Base-by-base conservation (phyloP, 2,888 invertebrate genomes). In the Meiosimyza decipiens region DNA sequence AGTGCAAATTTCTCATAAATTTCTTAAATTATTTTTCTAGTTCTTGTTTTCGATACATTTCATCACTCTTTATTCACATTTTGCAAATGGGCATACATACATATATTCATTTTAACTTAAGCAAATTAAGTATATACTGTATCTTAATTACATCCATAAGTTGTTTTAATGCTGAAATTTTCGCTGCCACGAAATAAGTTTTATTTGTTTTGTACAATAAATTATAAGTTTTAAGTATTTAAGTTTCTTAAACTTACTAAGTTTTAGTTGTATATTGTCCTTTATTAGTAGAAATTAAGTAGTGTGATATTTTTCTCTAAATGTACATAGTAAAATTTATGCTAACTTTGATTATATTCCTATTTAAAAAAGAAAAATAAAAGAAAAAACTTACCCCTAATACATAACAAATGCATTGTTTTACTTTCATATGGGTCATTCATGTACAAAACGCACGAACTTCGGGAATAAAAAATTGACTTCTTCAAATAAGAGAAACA, bases 221-320 rank as follows among this genome's bases (percentile, higher is more conserved):
- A 18, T 66, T n/a, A 60, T 60, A 60, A 11, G 33, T 60, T 60
- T 60, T 60, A 60, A 60, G 60, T 60, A 60, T n/a, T 60, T 60
- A 60, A 60, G 60, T 60, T 33, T 60, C n/a, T 66, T 66, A 33
- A 16, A 18, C 2, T 52, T 52, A 28, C 28, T 28, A 13, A 22
- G 49, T 57, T 71, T 28, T 13, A 47, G n/a, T n/a, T 70, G 22
- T 70, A 52, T 40, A 47, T 51, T 59, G 50, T 13, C 9, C n/a
- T 51, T 50, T 40, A 2, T 40, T 9, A 40, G 9, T 40, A 40
- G 9, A 40, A 16, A 60, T 11, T 59, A 73, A 60, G 69, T 64
- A 69, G 59, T 64, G 22, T 73, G 59, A 73, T 69, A 64, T 73
- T 73, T 69, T 64, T 62, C 13, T 40, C 40, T 40, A 40, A 40